Evolutionary conservation across 2,113 vertebrate genomes (phyloP).

Genomic region (Malurus alboscapulatus): DNA sequence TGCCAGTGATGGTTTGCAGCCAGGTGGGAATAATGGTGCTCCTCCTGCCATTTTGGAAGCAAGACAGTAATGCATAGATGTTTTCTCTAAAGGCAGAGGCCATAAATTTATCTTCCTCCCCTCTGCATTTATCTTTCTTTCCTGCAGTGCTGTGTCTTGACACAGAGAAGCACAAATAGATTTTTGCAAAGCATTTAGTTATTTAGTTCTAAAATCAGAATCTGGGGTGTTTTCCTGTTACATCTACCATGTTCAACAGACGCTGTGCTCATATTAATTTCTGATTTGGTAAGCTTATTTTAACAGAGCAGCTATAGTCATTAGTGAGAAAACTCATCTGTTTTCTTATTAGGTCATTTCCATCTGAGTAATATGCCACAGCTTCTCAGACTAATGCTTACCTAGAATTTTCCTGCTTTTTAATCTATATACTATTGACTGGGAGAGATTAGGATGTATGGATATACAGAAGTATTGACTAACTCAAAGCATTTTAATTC

Average conservation of each 20-base stretch:
- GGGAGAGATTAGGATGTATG: background rate
- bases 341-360: constrained; percentile 36
- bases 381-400: background rate
- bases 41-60: background rate
- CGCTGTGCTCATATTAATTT: background rate
- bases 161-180: background rate
- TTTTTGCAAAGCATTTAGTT: background rate
- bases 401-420: background rate
- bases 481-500: background rate
- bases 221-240: background rate
- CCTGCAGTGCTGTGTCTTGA: background rate
- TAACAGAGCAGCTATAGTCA: background rate
- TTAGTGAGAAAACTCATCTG: background rate
- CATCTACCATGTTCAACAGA: background rate
- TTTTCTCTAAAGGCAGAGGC: background rate
- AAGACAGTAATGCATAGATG: background rate
- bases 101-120: background rate
- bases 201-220: background rate
- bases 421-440: background rate
- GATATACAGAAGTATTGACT: background rate
- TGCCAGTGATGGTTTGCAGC: background rate
- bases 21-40: background rate
- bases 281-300: background rate
- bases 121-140: background rate
- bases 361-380: background rate